Evolutionary conservation across 92 coral and sea anemone species (phyloP).

Genomic region (Anthopleura xanthogrammica): DNA sequence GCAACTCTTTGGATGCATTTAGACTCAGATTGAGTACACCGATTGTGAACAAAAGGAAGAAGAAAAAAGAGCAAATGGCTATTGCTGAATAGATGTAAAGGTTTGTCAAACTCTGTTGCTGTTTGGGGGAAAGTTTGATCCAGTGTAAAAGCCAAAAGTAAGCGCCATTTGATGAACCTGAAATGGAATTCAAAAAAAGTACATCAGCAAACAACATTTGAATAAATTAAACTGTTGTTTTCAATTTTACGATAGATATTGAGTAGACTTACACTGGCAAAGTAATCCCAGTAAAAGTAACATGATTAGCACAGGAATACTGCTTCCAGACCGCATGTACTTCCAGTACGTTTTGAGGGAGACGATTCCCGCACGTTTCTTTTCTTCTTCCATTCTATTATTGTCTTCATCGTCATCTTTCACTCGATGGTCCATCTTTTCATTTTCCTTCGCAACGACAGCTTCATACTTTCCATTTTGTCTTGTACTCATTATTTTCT

Average conservation of each 20-base stretch:
- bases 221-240: too few relatives aligned
- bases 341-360: conserved; percentile 33
- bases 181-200: background rate
- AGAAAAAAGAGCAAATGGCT: background rate
- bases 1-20: conserved; percentile 37
- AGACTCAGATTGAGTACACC: conserved; percentile 14
- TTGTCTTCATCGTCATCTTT: background rate
- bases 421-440: background rate
- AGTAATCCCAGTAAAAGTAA: conserved; percentile 13
- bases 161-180: conserved; percentile 17
- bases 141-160: conserved; percentile 42
- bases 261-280: conserved; percentile 1
- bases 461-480: conserved; percentile 1
- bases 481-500: background rate
- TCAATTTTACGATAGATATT: background rate
- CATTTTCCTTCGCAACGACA: too few relatives aligned
- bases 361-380: conserved; percentile 15
- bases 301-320: conserved; percentile 11
- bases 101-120: conserved; percentile 1
- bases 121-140: conserved; percentile 6
- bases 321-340: conserved; percentile 43
- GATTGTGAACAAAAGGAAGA: conserved; percentile 13
- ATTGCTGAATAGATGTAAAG: conserved; percentile 17
- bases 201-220: too few relatives aligned
- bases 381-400: conserved; percentile 29